phyloP scores from a whole-genome alignment of 2,888 invertebrate species.

The Ypsolopha scabrella region DNA sequence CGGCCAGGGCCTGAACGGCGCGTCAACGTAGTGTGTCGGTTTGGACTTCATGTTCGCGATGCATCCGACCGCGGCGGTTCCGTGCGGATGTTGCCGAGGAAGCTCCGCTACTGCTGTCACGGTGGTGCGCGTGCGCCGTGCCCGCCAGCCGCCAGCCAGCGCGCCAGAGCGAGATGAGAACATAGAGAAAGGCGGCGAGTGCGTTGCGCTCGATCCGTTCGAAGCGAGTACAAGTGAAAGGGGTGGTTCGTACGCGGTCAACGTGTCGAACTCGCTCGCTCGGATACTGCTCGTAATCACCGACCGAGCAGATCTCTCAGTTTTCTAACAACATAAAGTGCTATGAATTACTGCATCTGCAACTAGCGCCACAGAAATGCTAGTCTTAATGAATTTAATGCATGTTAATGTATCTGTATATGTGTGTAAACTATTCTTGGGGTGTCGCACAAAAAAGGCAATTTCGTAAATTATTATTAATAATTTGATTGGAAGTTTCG shows the following conservation, averaged over 20 bases:
- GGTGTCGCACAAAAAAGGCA: too few relatives aligned
- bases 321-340: slow-evolving; percentile 7
- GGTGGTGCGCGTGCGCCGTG: slow-evolving; percentile 43
- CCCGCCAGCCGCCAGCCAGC: slow-evolving; percentile 35
- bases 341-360: not conserved
- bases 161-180: slow-evolving; percentile 61
- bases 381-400: too few relatives aligned
- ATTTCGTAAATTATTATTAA: too few relatives aligned
- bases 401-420: too few relatives aligned
- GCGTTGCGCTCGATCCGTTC: slow-evolving; percentile 56
- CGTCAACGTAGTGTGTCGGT: slow-evolving; percentile 62
- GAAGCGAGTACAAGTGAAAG: slow-evolving; percentile 60
- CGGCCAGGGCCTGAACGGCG: slow-evolving; percentile 74
- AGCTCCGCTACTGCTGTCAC: slow-evolving; percentile 56
- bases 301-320: slow-evolving; percentile 29
- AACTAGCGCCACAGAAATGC: too few relatives aligned
- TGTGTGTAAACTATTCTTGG: too few relatives aligned
- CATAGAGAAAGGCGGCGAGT: slow-evolving; percentile 64
- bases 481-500: too few relatives aligned
- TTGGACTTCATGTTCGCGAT: slow-evolving; percentile 75
- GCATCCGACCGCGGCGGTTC: slow-evolving; percentile 55
- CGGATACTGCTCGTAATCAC: slow-evolving; percentile 29
- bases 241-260: slow-evolving; percentile 59
- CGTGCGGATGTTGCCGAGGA: slow-evolving; percentile 60
- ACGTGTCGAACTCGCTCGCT: slow-evolving; percentile 36